A percentile compares a stretch with the other conserved stretches of the same genome.
These are phyloP conservation scores for Argyra leucocephala DNA, from an alignment of 2,888 invertebrate genomes.

Conservation along the genomic window DNA sequence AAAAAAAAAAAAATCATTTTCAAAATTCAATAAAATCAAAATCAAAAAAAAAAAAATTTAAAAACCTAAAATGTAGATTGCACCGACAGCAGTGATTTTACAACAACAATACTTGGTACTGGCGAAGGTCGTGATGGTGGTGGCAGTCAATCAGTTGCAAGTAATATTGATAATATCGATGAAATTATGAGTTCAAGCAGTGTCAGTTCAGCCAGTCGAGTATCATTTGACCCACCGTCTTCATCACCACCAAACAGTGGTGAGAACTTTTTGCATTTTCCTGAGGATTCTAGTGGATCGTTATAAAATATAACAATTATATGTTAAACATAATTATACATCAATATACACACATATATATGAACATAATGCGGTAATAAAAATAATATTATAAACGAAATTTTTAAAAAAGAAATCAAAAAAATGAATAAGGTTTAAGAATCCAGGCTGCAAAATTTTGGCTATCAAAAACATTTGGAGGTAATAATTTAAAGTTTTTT, in stretches of 20 bases:
- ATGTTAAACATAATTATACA: background rate
- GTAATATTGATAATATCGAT: slow-evolving; percentile 47
- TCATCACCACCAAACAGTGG: slow-evolving; percentile 61
- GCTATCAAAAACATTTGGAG: too few relatives aligned
- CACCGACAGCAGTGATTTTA: background rate
- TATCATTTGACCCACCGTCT: slow-evolving; percentile 58
- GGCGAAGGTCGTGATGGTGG: slow-evolving; percentile 42
- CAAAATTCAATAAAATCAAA: background rate
- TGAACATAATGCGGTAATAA: too few relatives aligned
- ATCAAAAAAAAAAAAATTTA: background rate
- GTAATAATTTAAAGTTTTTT: too few relatives aligned
- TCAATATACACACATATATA: too few relatives aligned
- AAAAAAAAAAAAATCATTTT: background rate
- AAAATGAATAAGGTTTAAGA: too few relatives aligned
- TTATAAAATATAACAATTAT: too few relatives aligned
- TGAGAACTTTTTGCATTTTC: slow-evolving; percentile 68
- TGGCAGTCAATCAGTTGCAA: slow-evolving; percentile 53
- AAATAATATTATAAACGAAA: too few relatives aligned
- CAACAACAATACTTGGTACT: background rate
- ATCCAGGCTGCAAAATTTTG: too few relatives aligned
- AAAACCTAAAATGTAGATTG: background rate
- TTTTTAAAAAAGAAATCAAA: background rate
- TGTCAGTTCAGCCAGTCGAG: slow-evolving; percentile 71
- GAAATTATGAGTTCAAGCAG: slow-evolving; percentile 78
- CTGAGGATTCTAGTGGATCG: slow-evolving; percentile 64